Conservation (phyloP, 2,113 vertebrate species). For the Nyctereutes procyonoides region DNA sequence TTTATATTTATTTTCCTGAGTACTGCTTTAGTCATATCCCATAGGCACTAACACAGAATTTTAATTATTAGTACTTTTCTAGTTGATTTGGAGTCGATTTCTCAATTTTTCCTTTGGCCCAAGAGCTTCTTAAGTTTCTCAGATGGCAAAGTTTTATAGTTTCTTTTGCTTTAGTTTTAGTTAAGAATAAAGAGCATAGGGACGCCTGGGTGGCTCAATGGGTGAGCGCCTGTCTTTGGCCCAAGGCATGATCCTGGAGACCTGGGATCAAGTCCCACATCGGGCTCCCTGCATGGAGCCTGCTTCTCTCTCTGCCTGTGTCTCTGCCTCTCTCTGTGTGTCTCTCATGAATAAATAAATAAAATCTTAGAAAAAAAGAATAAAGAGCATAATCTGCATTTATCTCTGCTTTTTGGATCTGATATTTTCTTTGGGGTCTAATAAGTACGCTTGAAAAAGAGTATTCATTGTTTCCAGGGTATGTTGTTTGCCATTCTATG, state of each 20-base stretch:
- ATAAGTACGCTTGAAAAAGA: neutral
- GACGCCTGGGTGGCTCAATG: no score
- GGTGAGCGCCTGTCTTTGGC: no score
- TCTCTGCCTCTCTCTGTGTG: no score
- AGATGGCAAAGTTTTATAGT: neutral
- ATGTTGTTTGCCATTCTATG: neutral
- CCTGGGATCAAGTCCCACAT: no score
- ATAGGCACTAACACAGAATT: neutral
- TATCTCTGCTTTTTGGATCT: constrained; percentile 3
- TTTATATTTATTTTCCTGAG: neutral
- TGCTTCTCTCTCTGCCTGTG: no score
- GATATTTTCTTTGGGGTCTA: neutral
- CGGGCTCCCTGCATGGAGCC: no score
- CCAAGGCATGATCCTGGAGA: no score
- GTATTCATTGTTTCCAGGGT: neutral
- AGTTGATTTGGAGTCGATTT: neutral
- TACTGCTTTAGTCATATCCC: neutral
- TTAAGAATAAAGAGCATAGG: neutral
- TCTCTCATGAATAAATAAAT: no score
- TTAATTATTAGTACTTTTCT: constrained; percentile 23
- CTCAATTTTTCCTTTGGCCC: constrained; percentile 17
- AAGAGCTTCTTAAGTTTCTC: neutral
- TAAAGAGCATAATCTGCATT: neutral
- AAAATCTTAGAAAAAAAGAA: neutral
- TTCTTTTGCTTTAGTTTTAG: constrained; percentile 6